These are phyloP conservation scores for Calidris pygmaea DNA, from an alignment of 2,113 vertebrate species.

Conservation along the genomic window DNA sequence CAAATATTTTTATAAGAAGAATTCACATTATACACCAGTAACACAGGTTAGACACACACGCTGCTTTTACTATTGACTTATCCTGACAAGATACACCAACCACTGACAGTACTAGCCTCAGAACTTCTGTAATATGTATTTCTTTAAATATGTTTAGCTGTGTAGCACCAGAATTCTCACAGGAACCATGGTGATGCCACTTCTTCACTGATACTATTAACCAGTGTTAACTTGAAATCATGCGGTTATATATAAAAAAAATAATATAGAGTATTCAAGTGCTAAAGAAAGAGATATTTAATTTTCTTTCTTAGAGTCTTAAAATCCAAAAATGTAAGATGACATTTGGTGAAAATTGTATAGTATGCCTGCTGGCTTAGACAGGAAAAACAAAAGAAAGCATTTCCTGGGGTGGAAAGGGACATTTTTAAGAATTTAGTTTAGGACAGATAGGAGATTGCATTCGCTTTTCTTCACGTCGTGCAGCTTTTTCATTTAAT, in stretches of 20 bases:
- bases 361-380: background rate
- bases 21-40: background rate
- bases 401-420: background rate
- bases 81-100: background rate
- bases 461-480: background rate
- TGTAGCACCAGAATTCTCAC: background rate
- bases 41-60: background rate
- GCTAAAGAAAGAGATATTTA: background rate
- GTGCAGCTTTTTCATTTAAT: background rate
- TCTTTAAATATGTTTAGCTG: background rate
- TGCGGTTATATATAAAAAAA: background rate
- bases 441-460: background rate
- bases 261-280: background rate
- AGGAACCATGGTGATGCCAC: background rate
- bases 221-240: background rate
- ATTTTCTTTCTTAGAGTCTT: background rate
- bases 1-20: background rate
- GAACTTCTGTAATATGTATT: background rate
- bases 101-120: background rate
- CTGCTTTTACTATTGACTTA: background rate
- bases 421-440: background rate
- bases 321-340: background rate
- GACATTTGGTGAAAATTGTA: background rate
- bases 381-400: background rate
- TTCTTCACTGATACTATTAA: background rate